Percentiles rank a stretch among this genome's conserved stretches.
These are phyloP conservation scores for Megalops cyprinoides DNA, from an alignment of 2,797 vertebrate genomes.

Conservation along the genomic window DNA sequence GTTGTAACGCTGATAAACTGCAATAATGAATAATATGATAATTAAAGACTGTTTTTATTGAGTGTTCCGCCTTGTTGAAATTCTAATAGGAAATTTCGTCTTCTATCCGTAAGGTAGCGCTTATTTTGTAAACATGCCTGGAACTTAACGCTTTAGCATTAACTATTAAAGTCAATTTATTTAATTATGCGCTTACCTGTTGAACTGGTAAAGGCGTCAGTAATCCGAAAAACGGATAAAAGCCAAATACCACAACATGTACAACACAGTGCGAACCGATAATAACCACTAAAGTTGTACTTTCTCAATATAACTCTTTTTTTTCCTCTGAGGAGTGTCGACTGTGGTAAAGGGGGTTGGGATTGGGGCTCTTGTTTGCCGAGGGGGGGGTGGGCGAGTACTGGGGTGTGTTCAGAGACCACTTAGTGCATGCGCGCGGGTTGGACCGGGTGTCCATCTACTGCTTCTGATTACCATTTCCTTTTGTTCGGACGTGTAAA, in stretches of 20 bases:
- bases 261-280: not conserved
- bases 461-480: conserved; percentile 79
- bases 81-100: too few relatives aligned
- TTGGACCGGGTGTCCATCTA: conserved; percentile 66
- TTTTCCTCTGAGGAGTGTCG: not conserved
- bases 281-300: not conserved
- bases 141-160: not conserved
- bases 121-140: not conserved
- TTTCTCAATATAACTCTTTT: not conserved
- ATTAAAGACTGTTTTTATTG: not conserved
- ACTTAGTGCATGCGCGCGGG: not conserved
- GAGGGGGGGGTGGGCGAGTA: not conserved
- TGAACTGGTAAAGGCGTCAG: not conserved
- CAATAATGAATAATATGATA: not conserved
- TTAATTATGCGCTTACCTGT: conserved; percentile 7
- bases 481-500: conserved; percentile 65
- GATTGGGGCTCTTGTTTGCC: not conserved
- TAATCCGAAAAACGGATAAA: conserved; percentile 29
- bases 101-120: not conserved
- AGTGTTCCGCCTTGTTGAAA: not conserved
- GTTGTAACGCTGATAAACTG: not conserved
- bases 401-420: not conserved
- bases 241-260: conserved; percentile 34
- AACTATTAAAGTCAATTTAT: not conserved
- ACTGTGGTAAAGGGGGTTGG: not conserved